A percentile compares a stretch with the other conserved stretches of the same genome.
Evolutionary conservation across 1,140 invertebrate genomes (phyloP).

Genomic region (Caenorhabditis brenneri): DNA sequence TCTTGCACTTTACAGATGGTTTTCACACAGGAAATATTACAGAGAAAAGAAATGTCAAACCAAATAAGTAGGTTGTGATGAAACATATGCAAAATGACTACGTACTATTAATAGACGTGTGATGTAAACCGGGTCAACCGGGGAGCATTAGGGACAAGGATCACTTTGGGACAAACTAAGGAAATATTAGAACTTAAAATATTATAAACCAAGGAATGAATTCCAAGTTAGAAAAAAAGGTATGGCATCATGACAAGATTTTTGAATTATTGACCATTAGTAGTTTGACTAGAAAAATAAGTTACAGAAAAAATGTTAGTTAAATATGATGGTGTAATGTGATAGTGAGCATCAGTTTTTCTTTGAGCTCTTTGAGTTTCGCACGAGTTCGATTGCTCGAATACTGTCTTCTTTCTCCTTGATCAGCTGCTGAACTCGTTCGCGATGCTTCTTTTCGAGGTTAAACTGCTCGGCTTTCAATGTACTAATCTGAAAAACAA

Average conservation of each 20-base stretch:
- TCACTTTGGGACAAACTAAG: slow-evolving; percentile 43
- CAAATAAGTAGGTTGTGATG: no score
- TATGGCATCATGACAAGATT: neutral
- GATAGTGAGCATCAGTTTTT: neutral
- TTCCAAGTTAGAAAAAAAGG: neutral
- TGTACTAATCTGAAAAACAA: neutral
- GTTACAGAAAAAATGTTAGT: neutral
- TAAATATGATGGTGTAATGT: neutral
- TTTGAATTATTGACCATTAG: neutral
- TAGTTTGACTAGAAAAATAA: neutral
- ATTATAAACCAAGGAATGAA: neutral
- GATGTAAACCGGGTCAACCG: neutral
- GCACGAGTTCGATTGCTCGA: slow-evolving; percentile 17
- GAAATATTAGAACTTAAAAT: neutral
- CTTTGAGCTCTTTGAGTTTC: slow-evolving; percentile 5
- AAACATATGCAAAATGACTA: neutral
- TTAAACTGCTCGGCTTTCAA: slow-evolving; percentile 6
- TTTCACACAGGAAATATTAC: no score
- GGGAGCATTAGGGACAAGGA: neutral
- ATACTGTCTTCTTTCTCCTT: slow-evolving; percentile 32
- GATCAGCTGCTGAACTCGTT: slow-evolving; percentile 15
- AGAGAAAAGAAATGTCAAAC: no score
- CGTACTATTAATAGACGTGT: neutral
- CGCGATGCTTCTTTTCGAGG: neutral
- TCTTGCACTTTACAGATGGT: no score